A percentile compares a stretch with the other conserved stretches of the same genome.
These are phyloP conservation scores for Ophonus ardosiacus DNA, from an alignment of 2,888 invertebrate species.

Conservation along the genomic window DNA sequence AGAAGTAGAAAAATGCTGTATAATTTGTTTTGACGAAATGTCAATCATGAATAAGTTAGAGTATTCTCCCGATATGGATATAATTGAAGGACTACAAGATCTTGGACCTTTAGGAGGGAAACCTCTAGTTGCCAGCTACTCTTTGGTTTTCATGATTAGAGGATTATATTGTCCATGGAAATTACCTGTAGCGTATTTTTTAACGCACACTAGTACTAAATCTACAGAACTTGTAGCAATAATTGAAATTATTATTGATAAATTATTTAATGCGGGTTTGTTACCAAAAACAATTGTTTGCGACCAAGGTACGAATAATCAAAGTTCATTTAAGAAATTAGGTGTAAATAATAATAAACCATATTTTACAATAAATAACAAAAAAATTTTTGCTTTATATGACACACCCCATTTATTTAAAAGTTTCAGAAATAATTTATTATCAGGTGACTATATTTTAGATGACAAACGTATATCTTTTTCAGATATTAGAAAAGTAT, in stretches of 20 bases:
- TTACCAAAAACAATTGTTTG: not conserved
- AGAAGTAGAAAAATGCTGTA: conserved; percentile 1
- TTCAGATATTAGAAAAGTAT: not conserved
- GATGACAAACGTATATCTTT: no score
- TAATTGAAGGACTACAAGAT: conserved; percentile 54
- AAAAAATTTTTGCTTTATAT: not conserved
- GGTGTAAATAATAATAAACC: not conserved
- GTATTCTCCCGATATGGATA: conserved; percentile 53
- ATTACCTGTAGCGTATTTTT: not conserved
- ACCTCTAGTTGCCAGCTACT: not conserved
- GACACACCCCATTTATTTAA: not conserved
- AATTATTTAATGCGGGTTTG: not conserved
- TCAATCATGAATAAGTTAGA: conserved; percentile 21
- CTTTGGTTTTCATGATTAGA: conserved; percentile 16
- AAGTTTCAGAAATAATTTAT: no score
- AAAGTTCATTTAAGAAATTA: not conserved
- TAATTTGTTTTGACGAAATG: conserved; percentile 63
- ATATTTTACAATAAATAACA: not conserved
- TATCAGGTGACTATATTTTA: no score
- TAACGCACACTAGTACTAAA: not conserved
- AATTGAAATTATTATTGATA: not conserved
- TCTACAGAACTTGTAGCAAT: not conserved
- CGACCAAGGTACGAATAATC: not conserved
- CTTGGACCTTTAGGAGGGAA: conserved; percentile 1
- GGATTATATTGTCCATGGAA: not conserved